A percentile compares a stretch with the other conserved stretches of the same genome.
These are phyloP conservation scores for Ochropacha duplaris DNA, from an alignment of 2,888 invertebrate species.

Conservation along the genomic window DNA sequence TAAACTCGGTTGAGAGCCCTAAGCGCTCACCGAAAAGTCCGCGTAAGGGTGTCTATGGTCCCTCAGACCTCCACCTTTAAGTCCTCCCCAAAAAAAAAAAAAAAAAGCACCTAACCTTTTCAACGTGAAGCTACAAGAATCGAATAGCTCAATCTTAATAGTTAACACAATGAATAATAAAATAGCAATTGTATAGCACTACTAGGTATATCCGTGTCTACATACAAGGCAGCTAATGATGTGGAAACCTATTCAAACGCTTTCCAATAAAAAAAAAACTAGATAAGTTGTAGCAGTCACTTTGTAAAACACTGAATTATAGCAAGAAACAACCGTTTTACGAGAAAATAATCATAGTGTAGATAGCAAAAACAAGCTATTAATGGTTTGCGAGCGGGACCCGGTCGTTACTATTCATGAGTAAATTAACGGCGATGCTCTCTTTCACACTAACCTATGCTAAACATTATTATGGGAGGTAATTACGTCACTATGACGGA, in stretches of 20 bases:
- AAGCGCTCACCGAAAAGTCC: no score
- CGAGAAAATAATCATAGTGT: constrained; percentile 73
- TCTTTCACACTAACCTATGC: constrained; percentile 42
- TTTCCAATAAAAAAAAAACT: constrained; percentile 47
- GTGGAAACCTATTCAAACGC: constrained; percentile 60
- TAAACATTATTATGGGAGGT: constrained; percentile 38
- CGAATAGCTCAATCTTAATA: not conserved
- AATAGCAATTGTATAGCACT: constrained; percentile 25
- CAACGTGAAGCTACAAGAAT: not conserved
- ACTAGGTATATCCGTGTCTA: constrained; percentile 29
- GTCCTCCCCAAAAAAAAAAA: no score
- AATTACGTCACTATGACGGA: constrained; percentile 17
- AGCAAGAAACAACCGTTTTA: constrained; percentile 73
- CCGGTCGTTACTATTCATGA: constrained; percentile 72
- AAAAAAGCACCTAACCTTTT: no score
- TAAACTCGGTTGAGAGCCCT: no score
- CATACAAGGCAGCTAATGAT: constrained; percentile 50
- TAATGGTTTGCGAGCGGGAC: constrained; percentile 57
- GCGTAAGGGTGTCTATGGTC: no score
- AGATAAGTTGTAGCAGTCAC: constrained; percentile 56
- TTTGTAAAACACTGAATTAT: constrained; percentile 72
- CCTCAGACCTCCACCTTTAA: no score
- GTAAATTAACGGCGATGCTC: constrained; percentile 62
- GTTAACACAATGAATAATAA: constrained; percentile 39
- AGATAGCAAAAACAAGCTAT: constrained; percentile 71